These are phyloP conservation scores for Oenanthe oenanthe DNA, from an alignment of 2,113 vertebrate species.

Conservation along the genomic window DNA sequence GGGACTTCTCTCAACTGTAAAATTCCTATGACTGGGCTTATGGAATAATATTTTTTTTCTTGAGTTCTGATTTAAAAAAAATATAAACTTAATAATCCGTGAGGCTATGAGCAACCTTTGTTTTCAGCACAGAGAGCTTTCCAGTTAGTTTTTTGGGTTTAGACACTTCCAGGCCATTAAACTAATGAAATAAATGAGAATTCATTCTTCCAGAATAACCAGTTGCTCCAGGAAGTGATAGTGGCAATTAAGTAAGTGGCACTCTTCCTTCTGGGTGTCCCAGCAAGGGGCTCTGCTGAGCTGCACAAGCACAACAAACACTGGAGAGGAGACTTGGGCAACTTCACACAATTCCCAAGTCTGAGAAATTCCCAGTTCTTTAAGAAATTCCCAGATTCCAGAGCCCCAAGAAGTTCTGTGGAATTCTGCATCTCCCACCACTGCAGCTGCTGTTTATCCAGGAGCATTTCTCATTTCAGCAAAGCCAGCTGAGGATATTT, in stretches of 20 bases:
- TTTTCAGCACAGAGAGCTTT: slow-evolving; percentile 15
- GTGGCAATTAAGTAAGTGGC: not conserved
- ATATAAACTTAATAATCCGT: slow-evolving; percentile 24
- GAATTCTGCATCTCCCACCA: not conserved
- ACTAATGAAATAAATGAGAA: slow-evolving; percentile 37
- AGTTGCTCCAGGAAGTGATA: slow-evolving; percentile 34
- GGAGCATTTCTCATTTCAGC: not conserved
- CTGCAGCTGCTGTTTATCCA: not conserved
- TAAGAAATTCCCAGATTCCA: not conserved
- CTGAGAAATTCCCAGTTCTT: not conserved
- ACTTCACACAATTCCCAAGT: rapidly evolving
- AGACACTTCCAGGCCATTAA: slow-evolving; percentile 55
- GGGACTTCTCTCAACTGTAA: slow-evolving; percentile 40
- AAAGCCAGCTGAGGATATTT: not conserved
- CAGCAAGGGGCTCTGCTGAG: not conserved
- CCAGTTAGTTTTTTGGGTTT: slow-evolving; percentile 25
- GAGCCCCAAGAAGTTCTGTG: not conserved
- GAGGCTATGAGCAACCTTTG: slow-evolving; percentile 37
- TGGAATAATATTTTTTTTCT: slow-evolving; percentile 3
- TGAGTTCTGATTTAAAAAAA: slow-evolving; percentile 20
- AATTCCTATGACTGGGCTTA: slow-evolving; percentile 4
- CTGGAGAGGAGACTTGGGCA: not conserved
- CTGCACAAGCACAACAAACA: not conserved
- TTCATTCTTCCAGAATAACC: slow-evolving; percentile 52
- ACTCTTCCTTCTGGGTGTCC: not conserved